These are phyloP conservation scores for Hemiscyllium ocellatum DNA, from an alignment of 2,113 vertebrate genomes.

Conservation along the genomic window DNA sequence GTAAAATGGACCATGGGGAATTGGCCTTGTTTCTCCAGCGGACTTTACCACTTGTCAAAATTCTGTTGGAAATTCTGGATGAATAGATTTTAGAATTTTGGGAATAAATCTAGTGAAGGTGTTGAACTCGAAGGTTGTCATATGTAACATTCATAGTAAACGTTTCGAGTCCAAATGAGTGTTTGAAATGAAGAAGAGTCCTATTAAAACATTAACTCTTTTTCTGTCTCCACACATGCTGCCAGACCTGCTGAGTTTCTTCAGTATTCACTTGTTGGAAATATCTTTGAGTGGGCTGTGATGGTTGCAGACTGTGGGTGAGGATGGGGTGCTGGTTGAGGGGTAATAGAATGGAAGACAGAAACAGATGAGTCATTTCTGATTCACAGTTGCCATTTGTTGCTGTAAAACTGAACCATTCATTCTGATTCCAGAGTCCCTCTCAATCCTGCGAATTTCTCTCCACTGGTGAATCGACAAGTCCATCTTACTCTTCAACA, in stretches of 20 bases:
- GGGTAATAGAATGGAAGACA: too few species aligned
- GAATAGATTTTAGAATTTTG: not conserved
- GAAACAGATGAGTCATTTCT: not conserved
- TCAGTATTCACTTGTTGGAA: too few species aligned
- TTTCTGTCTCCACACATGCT: too few species aligned
- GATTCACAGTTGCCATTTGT: not conserved
- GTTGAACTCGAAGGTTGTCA: not conserved
- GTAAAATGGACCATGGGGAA: not conserved
- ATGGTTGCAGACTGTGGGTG: too few species aligned
- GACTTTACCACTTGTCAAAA: not conserved
- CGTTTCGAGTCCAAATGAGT: too few species aligned
- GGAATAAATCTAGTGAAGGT: not conserved
- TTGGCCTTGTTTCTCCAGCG: not conserved
- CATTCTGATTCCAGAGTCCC: not conserved
- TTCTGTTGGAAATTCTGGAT: not conserved
- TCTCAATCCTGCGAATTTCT: not conserved
- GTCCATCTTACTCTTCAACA: constrained; percentile 32
- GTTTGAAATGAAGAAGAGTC: too few species aligned
- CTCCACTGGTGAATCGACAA: constrained; percentile 30
- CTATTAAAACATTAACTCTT: too few species aligned
- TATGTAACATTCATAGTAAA: not conserved
- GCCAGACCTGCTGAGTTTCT: too few species aligned
- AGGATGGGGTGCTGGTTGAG: too few species aligned
- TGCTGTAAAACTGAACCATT: not conserved
- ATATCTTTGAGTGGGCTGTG: not conserved